Evolutionary conservation across 2,113 vertebrate genomes (phyloP), one percentile per base, ranked within the genome.

Genomic region (Hemibagrus wyckioides): DNA sequence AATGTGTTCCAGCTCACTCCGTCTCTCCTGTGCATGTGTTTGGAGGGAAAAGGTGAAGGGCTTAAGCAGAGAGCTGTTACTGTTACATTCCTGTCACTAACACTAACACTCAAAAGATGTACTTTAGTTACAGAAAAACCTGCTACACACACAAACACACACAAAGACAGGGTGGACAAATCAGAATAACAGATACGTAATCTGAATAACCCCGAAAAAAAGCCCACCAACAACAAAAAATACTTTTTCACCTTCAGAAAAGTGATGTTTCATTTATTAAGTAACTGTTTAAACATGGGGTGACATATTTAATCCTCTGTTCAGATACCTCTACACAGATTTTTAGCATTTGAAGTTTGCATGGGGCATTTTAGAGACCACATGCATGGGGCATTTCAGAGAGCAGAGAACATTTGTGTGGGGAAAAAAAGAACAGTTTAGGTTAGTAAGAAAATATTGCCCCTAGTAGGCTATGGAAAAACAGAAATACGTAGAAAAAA

Each of bases 1-100:
- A 86, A 89, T 87, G 85, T 75, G 85, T 41, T 65, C 25, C 75
- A 23, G 23, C 28, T 44, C 59, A 44, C 85, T 52, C 48, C 0
- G 13, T 30, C 41, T 75, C 81, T 57, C 50, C 52, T 39, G 73
- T 69, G 30, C n/a, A 63, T 36, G 67, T 63, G 63, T 63, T 36
- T 33, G 83, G 41, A 41, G 63, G 17, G 71, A 88, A 77, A 83
- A 76, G 82, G 48, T 85, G 56, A 50, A n/a, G 41, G 54, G 21
- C 41, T 85, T 33, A 44, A 77, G 39, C 28, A 48, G 73, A 41
- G 28, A 79, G 41, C 5, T 85, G 30, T 36, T 57, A 9, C 5
- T 85, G 30, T 36, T 57, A 9, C n/a, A 85, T 28, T n/a, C 25
- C 25, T 33, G 28, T n/a, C 8, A 83, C 25, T 23, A 28, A 76